These are phyloP conservation scores for Hoplodrina blanda DNA, from an alignment of 2,888 invertebrate genomes.

Conservation along the genomic window DNA sequence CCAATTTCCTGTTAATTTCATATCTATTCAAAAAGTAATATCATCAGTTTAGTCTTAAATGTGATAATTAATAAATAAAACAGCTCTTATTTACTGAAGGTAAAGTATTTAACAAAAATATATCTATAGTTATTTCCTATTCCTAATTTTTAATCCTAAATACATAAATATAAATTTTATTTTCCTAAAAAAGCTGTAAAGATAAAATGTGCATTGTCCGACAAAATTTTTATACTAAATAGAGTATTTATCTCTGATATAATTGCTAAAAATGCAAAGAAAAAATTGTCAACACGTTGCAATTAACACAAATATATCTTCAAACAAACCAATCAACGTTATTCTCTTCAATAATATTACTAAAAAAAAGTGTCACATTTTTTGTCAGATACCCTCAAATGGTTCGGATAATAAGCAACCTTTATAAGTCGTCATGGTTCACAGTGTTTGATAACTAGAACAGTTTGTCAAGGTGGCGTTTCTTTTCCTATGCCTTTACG, in stretches of 20 bases:
- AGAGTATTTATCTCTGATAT: neutral
- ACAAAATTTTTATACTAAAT: too few species aligned
- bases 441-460: slow-evolving; percentile 60
- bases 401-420: slow-evolving; percentile 58
- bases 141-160: too few species aligned
- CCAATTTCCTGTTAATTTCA: neutral
- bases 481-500: slow-evolving; percentile 62
- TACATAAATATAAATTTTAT: too few species aligned
- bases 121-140: too few species aligned
- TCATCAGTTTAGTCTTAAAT: too few species aligned
- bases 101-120: too few species aligned
- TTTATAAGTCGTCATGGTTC: slow-evolving; percentile 64
- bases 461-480: slow-evolving; percentile 63
- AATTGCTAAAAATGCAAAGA: neutral
- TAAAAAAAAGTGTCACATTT: slow-evolving; percentile 36
- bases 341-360: slow-evolving; percentile 22
- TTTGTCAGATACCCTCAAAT: slow-evolving; percentile 46
- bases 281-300: neutral
- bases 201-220: too few species aligned
- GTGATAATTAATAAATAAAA: too few species aligned
- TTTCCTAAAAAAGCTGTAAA: too few species aligned
- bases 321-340: slow-evolving; percentile 4
- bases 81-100: too few species aligned
- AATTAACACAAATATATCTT: neutral
- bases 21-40: too few species aligned